Percentiles rank a stretch among this genome's conserved stretches.
phyloP scores from a whole-genome alignment of 2,888 invertebrate genomes.

The Epistrophe grossulariae region DNA sequence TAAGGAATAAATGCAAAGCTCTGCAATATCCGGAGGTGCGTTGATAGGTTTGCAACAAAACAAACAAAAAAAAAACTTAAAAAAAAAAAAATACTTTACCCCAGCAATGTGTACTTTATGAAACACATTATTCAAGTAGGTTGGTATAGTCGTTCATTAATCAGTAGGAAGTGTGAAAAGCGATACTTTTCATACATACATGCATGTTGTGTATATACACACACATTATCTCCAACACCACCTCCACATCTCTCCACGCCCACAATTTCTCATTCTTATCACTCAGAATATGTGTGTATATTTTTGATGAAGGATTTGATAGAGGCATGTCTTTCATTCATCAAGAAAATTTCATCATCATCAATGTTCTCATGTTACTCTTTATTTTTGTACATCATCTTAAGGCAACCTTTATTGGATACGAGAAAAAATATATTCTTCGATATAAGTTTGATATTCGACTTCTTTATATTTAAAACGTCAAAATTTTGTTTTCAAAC shows the following conservation, averaged over 20 bases:
- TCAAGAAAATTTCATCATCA: conserved; percentile 66
- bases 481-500: no score
- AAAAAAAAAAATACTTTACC: conserved; percentile 48
- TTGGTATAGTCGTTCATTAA: conserved; percentile 53
- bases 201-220: neutral
- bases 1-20: conserved; percentile 58
- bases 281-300: conserved; percentile 6
- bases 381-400: neutral
- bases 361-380: conserved; percentile 44
- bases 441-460: no score
- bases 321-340: conserved; percentile 69
- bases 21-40: conserved; percentile 73
- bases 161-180: conserved; percentile 72
- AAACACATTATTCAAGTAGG: conserved; percentile 66
- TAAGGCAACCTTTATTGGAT: neutral
- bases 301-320: conserved; percentile 58
- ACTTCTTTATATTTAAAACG: no score
- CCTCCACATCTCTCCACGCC: neutral
- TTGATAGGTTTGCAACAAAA: conserved; percentile 54
- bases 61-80: neutral
- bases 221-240: neutral
- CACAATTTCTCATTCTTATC: conserved; percentile 8
- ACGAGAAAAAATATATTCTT: neutral
- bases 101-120: conserved; percentile 73
- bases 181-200: conserved; percentile 61